Evolutionary conservation across 2,113 vertebrate species (phyloP), one percentile per base, ranked within the genome.

Genomic region (Platycercus adscitus): DNA sequence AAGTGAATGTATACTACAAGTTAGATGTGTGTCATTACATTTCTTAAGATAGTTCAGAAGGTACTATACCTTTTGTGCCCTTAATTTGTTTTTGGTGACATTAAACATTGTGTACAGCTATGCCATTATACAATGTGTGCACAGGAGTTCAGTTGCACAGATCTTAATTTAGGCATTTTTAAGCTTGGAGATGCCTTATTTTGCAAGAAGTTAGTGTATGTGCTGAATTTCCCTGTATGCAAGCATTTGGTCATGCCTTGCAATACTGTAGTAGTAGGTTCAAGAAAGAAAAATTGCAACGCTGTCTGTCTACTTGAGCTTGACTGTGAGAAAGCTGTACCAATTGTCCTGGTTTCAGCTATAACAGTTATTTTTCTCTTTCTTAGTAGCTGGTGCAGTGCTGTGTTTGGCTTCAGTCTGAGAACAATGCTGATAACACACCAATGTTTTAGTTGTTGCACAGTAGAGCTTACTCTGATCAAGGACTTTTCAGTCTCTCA

Each of bases 171-270:
- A 31, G 29, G 16, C 16, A 12, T 56, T 87, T 93, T 84, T 25
- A 64, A 56, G 28, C 65, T 72, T 70, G 35, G 43, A 28, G 53
- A 26, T 55, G 29, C 46, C 25, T 86, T 70, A 23, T 77, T 91
- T 53, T 60, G 17, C 16, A 37, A 53, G 37, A 76, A 35, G 8
- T 29, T 12, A 31, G 8, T 43, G 11, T 28, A 2, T 46, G 46
- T 33, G 39, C 33, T 20, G 18, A 20, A 55, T 0, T 1, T 53
- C 12, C 10, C 21, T 1, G 0, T 47, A 9, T 0, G 0, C 14
- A 35, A 60, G 33, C 26, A 10, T 72, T 69, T 9, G 1, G 13
- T 37, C 20, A 19, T 63, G 13, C 37, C 10, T 56, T 83, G 46
- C 8, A 10, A 2, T 61, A 17, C 4, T 65, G 13, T 25, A 43